A percentile compares a stretch with the other conserved stretches of the same genome.
These are phyloP conservation scores for Lepus townsendii DNA, from an alignment of 2,797 vertebrate genomes.

Conservation along the genomic window DNA sequence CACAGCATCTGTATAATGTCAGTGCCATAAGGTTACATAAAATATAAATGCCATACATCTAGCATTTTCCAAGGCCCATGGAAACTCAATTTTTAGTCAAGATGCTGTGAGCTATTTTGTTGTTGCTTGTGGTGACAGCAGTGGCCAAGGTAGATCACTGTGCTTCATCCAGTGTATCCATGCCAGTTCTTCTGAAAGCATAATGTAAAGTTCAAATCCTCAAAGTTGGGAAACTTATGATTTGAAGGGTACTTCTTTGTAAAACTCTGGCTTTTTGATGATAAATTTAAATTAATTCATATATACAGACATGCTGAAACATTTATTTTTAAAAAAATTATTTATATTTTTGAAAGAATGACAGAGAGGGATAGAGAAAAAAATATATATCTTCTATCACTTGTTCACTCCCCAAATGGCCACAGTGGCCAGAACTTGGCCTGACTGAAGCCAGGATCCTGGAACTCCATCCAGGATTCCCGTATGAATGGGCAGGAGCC, in stretches of 20 bases:
- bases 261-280: neutral
- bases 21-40: neutral
- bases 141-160: neutral
- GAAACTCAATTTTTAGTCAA: neutral
- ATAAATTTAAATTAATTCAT: neutral
- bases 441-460: too few relatives aligned
- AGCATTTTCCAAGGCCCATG: neutral
- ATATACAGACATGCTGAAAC: neutral
- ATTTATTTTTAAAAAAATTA: too few relatives aligned
- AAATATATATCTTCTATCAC: too few relatives aligned
- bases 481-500: too few relatives aligned
- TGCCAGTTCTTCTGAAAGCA: neutral
- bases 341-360: too few relatives aligned
- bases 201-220: neutral
- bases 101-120: neutral
- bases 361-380: too few relatives aligned
- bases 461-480: too few relatives aligned
- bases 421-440: too few relatives aligned
- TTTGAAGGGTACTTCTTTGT: neutral
- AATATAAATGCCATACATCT: neutral
- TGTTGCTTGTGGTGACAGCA: neutral
- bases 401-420: too few relatives aligned
- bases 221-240: neutral
- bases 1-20: neutral
- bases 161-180: neutral